A percentile compares a stretch with the other conserved stretches of the same genome.
Conservation (phyloP, 2,888 invertebrate genomes). For the Chaetogeoica ovagalla region DNA sequence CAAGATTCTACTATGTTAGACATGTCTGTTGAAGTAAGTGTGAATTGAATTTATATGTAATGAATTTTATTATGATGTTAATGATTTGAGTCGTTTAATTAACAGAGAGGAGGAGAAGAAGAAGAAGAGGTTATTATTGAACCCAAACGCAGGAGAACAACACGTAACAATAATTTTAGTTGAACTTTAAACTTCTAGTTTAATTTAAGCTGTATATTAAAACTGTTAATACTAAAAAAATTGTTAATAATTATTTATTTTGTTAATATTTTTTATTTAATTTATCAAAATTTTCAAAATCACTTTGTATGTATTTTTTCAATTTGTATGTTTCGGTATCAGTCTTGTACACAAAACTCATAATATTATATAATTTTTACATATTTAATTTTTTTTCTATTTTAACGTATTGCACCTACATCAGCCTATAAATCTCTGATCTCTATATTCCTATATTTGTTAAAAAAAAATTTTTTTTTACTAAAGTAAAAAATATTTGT, state of each 20-base stretch:
- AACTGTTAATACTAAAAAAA: constrained; percentile 39
- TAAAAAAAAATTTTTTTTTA: background rate
- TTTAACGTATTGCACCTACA: background rate
- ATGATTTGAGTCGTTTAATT: background rate
- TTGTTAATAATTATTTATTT: constrained; percentile 51
- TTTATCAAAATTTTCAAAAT: constrained; percentile 15
- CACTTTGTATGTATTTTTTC: constrained; percentile 38
- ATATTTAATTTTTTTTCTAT: constrained; percentile 2
- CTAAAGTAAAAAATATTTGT: background rate
- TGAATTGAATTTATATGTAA: background rate
- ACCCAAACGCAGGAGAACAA: constrained; percentile 39
- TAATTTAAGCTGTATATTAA: constrained; percentile 25
- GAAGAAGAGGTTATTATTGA: constrained; percentile 41
- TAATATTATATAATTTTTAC: constrained; percentile 22
- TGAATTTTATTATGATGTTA: background rate
- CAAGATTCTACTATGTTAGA: constrained; percentile 49
- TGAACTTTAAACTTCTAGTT: background rate
- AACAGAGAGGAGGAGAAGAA: constrained; percentile 44
- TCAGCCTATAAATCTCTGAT: background rate
- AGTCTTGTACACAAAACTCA: constrained; percentile 12
- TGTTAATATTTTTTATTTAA: constrained; percentile 44
- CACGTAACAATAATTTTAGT: constrained; percentile 47
- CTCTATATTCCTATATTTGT: constrained; percentile 11
- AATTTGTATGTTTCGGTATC: constrained; percentile 26
- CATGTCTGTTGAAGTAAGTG: constrained; percentile 42